Evolutionary conservation across 2,113 vertebrate genomes (phyloP).

Genomic region (Hipposideros armiger): DNA sequence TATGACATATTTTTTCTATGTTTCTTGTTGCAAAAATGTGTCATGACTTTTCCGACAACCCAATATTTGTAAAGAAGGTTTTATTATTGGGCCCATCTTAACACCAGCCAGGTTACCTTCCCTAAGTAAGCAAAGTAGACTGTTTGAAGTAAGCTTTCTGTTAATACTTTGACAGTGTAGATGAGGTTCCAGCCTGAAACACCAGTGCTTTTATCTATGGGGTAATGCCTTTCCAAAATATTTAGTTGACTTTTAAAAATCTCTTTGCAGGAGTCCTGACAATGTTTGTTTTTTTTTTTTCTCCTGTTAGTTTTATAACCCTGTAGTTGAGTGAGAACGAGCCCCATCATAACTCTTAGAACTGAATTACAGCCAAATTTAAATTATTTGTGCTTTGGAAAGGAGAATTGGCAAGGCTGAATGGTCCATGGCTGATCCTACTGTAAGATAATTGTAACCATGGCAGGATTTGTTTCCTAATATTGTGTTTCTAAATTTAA

Average conservation of each 20-base stretch:
- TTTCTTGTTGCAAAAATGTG: too few relatives aligned
- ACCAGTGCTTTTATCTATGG: neutral
- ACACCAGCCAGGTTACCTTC: neutral
- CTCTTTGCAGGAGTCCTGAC: neutral
- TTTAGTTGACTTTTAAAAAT: neutral
- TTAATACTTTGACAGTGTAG: neutral
- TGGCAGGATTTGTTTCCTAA: conserved; percentile 11
- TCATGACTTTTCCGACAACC: too few relatives aligned
- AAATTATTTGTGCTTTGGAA: neutral
- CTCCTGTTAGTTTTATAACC: neutral
- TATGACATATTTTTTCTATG: too few relatives aligned
- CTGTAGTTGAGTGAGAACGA: neutral
- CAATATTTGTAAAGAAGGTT: neutral
- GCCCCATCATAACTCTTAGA: neutral
- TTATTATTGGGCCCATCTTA: neutral
- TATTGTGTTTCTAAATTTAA: conserved; percentile 3
- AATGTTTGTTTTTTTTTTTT: neutral
- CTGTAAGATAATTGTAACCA: conserved; percentile 4
- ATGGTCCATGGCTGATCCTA: neutral
- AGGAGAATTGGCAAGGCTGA: neutral
- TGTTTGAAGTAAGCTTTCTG: neutral
- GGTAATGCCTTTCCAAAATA: neutral
- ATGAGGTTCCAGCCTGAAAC: neutral
- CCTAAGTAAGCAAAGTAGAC: neutral
- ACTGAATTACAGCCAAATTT: conserved; percentile 4